Conservation (phyloP, 2,797 vertebrate species). For the Enteromius mattozi region DNA sequence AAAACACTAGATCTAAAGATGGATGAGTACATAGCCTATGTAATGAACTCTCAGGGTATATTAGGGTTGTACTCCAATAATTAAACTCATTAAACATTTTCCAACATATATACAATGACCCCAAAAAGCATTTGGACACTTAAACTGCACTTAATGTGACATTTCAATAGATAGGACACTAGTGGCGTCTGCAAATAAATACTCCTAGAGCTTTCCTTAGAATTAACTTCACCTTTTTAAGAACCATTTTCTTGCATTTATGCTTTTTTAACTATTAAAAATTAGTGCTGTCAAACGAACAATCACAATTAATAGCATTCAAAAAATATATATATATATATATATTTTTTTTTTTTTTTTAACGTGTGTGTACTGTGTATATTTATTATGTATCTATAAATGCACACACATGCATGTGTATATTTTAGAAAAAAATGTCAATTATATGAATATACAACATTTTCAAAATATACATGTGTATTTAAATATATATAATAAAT, state of each 20-base stretch:
- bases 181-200: not conserved
- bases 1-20: constrained; percentile 43
- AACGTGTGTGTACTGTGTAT: no score
- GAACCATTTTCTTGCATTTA: not conserved
- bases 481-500: no score
- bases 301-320: no score
- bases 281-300: no score
- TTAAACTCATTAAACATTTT: constrained; percentile 26
- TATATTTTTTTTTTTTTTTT: no score
- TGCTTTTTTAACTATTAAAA: not conserved
- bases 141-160: constrained; percentile 6
- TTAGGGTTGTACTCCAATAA: constrained; percentile 21
- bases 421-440: no score
- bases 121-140: constrained; percentile 9
- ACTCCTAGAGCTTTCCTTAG: not conserved
- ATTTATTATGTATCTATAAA: no score
- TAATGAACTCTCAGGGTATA: constrained; percentile 34
- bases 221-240: not conserved
- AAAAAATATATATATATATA: no score
- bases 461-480: no score
- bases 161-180: not conserved
- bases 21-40: not conserved
- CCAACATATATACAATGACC: constrained; percentile 2
- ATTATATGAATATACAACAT: no score
- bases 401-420: no score